Evolutionary conservation across 1,140 invertebrate species (phyloP).

Genomic region (Diabrotica virgifera): DNA sequence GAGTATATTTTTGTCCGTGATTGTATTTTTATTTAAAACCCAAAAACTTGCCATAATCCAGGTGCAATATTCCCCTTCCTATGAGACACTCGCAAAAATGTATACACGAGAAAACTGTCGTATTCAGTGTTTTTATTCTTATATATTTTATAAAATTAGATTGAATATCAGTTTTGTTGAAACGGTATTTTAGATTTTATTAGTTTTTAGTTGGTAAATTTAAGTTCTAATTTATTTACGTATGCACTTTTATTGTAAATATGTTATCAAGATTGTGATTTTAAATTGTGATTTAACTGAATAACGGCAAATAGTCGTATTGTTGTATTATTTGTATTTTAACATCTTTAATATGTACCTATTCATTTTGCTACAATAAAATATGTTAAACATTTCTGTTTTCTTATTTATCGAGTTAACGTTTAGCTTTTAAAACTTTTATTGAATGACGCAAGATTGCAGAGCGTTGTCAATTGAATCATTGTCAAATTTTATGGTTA

Average conservation of each 20-base stretch:
- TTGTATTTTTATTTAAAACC: no score
- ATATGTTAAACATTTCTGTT: conserved; percentile 19
- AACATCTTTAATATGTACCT: conserved; percentile 14
- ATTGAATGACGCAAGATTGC: no score
- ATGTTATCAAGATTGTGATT: conserved; percentile 38
- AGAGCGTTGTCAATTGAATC: no score
- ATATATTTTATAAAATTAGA: conserved; percentile 12
- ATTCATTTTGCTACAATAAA: conserved; percentile 32
- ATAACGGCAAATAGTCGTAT: conserved; percentile 33
- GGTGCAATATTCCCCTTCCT: conserved; percentile 5
- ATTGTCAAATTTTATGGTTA: no score
- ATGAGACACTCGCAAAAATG: neutral
- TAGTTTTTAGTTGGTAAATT: conserved; percentile 10
- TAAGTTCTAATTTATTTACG: conserved; percentile 24
- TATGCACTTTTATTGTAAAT: conserved; percentile 37
- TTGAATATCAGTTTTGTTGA: conserved; percentile 5
- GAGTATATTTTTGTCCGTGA: no score
- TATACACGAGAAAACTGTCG: conserved; percentile 7
- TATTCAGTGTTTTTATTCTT: neutral
- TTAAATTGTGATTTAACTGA: conserved; percentile 42
- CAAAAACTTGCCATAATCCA: no score
- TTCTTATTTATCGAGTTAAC: no score
- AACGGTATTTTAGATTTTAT: conserved; percentile 17
- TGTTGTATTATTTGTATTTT: conserved; percentile 32
- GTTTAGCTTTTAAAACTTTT: no score